phyloP scores from a whole-genome alignment of 2,113 vertebrate species.

The Phylloscopus whistleri region DNA sequence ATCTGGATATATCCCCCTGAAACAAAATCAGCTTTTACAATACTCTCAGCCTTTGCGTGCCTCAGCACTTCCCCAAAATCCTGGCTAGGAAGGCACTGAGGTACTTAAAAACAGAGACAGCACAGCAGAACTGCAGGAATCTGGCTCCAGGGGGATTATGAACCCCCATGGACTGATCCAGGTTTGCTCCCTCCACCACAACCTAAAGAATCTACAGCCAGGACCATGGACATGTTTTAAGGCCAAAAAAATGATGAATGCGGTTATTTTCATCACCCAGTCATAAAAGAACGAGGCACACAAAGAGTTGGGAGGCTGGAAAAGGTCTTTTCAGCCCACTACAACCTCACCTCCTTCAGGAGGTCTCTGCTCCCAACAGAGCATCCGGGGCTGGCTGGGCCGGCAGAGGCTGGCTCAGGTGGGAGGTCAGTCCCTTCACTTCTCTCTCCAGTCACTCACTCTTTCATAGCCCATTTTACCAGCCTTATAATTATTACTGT shows the following conservation, averaged over 20 bases:
- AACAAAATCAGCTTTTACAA: neutral
- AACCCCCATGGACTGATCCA: neutral
- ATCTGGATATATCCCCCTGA: neutral
- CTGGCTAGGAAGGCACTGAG: neutral
- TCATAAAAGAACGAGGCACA: neutral
- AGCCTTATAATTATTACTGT: neutral
- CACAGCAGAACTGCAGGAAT: neutral
- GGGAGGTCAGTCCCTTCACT: neutral
- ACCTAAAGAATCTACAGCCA: neutral
- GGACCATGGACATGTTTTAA: neutral
- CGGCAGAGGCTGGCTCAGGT: neutral
- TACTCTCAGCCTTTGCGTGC: neutral
- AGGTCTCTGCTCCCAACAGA: neutral
- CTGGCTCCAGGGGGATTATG: neutral
- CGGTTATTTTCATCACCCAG: neutral
- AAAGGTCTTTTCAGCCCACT: neutral
- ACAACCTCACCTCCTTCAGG: neutral
- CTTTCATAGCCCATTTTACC: neutral
- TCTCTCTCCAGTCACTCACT: neutral
- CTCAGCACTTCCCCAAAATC: neutral
- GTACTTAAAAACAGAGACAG: neutral
- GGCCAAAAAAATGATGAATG: neutral
- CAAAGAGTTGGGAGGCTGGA: neutral
- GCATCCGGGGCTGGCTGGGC: neutral
- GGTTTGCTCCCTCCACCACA: neutral